Percentiles rank a stretch among this genome's conserved stretches.
phyloP scores from a whole-genome alignment of 2,797 vertebrate genomes.

The Bryconaethiops microstoma region DNA sequence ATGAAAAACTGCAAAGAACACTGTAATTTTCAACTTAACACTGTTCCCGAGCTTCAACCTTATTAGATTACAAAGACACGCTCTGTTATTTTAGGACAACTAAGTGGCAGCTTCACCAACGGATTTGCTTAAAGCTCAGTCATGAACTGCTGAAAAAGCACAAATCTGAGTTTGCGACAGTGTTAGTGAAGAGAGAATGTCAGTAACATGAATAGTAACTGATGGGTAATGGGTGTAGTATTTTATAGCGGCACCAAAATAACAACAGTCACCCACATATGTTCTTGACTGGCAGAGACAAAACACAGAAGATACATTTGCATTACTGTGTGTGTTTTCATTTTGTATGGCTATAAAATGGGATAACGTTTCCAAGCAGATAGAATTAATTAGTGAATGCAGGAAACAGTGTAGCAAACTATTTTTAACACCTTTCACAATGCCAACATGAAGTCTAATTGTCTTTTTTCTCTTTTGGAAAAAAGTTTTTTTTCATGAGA shows the following conservation, averaged over 20 bases:
- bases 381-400: neutral
- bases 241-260: neutral
- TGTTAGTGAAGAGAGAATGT: neutral
- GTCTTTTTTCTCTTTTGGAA: neutral
- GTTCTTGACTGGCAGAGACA: neutral
- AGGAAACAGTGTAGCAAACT: neutral
- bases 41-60: neutral
- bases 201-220: neutral
- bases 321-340: too few species aligned
- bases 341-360: too few species aligned
- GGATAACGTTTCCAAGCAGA: neutral
- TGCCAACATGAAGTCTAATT: neutral
- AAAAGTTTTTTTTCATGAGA: neutral
- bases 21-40: conserved; percentile 43
- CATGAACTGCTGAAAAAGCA: conserved; percentile 21
- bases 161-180: neutral
- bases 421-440: neutral
- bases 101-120: conserved; percentile 29
- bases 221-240: neutral
- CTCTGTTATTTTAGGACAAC: conserved; percentile 15
- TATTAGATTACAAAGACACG: conserved; percentile 29
- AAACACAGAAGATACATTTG: neutral
- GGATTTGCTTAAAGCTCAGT: neutral
- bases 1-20: conserved; percentile 41
- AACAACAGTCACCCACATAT: neutral